Conservation (phyloP, 2,888 invertebrate species). For the Pandemis heparana region DNA sequence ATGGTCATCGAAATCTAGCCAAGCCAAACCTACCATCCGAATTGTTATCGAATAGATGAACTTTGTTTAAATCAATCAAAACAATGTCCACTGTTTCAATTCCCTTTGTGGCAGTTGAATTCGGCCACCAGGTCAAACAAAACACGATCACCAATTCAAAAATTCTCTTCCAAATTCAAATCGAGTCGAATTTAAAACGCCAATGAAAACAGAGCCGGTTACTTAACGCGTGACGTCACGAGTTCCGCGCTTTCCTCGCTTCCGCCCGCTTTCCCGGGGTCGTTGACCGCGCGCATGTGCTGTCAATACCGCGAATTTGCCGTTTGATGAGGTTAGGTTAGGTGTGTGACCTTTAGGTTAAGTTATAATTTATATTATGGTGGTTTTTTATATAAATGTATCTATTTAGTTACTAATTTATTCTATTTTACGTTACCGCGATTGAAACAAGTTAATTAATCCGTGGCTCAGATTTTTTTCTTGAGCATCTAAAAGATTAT, state of each 20-base stretch:
- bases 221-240: constrained; percentile 65
- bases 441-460: too few species aligned
- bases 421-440: too few species aligned
- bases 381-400: too few species aligned
- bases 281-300: constrained; percentile 54
- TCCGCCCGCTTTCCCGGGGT: constrained; percentile 72
- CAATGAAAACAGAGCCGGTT: constrained; percentile 46
- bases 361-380: too few species aligned
- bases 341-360: background rate
- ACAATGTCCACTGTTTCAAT: background rate
- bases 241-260: constrained; percentile 65
- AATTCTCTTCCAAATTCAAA: background rate
- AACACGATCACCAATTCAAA: constrained; percentile 1
- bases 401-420: too few species aligned
- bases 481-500: too few species aligned
- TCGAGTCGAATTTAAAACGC: background rate
- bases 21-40: too few species aligned
- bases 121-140: constrained; percentile 1
- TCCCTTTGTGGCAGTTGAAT: background rate
- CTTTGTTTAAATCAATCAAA: background rate
- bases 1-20: too few species aligned
- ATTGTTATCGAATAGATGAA: too few species aligned
- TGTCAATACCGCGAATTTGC: constrained; percentile 44
- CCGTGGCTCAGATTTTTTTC: too few species aligned
- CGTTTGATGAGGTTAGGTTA: background rate